Percentiles rank a stretch among this genome's conserved stretches.
phyloP scores from a whole-genome alignment of 1,140 invertebrate genomes.

The Drosophila lacertosa region DNA sequence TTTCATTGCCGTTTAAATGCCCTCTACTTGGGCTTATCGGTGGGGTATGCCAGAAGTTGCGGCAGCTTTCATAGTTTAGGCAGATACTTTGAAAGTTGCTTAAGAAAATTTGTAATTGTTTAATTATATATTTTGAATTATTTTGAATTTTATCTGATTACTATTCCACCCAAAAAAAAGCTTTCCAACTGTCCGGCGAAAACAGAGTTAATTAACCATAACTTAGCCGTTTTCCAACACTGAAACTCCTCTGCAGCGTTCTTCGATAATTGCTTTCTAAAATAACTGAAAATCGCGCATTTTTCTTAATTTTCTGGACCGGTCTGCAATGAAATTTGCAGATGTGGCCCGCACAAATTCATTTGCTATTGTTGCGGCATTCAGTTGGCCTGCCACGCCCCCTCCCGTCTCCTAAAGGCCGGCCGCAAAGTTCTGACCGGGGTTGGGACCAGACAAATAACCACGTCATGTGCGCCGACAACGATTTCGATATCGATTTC shows the following conservation, averaged over 20 bases:
- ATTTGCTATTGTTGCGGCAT: constrained; percentile 18
- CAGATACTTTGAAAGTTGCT: no score
- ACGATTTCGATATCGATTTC: constrained; percentile 55
- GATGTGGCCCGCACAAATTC: constrained; percentile 8
- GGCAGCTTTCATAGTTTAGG: no score
- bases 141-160: no score
- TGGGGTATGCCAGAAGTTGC: neutral
- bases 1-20: constrained; percentile 7
- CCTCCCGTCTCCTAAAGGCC: neutral
- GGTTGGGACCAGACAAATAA: neutral
- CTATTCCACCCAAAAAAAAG: no score
- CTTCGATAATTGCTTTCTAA: neutral
- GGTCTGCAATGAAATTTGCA: neutral
- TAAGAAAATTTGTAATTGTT: no score
- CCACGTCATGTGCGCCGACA: constrained; percentile 42
- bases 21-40: neutral
- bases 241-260: neutral
- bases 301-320: neutral
- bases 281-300: neutral
- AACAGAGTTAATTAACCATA: no score
- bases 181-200: no score
- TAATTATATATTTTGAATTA: no score
- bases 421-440: neutral
- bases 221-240: no score
- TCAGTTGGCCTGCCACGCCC: neutral